phyloP scores from a whole-genome alignment of 2,888 invertebrate species.

The Machimus atricapillus region DNA sequence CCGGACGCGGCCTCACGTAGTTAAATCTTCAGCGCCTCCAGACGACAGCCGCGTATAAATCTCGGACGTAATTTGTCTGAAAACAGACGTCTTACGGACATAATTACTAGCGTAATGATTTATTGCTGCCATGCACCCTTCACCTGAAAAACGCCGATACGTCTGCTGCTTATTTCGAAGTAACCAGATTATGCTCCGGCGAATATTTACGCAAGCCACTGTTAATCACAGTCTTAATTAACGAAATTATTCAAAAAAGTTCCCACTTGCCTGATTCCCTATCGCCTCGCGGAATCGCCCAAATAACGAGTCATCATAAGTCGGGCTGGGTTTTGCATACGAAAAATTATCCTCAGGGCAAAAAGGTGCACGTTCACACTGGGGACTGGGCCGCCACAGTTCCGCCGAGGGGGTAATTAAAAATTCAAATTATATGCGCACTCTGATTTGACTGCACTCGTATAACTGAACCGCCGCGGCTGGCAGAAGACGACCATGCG shows the following conservation, averaged over 20 bases:
- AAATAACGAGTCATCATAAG: constrained; percentile 30
- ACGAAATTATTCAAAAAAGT: constrained; percentile 13
- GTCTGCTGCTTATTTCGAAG: not conserved
- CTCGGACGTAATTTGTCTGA: not conserved
- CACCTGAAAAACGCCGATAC: not conserved
- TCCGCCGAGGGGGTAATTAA: not conserved
- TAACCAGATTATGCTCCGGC: not conserved
- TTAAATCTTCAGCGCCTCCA: not conserved
- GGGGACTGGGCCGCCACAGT: not conserved
- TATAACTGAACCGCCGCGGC: not conserved
- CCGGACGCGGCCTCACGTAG: not conserved
- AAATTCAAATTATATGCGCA: constrained; percentile 34
- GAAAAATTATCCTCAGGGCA: not conserved
- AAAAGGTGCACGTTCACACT: not conserved
- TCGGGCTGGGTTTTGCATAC: constrained; percentile 12
- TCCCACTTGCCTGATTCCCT: not conserved
- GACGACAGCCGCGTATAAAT: not conserved
- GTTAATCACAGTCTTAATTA: constrained; percentile 2
- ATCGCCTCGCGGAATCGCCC: constrained; percentile 8
- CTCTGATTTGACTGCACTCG: constrained; percentile 7
- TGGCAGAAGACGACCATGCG: not conserved
- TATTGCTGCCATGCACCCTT: not conserved
- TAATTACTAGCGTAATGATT: not conserved
- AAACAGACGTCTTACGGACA: not conserved
- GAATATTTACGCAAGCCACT: not conserved